Conservation (phyloP, 2,113 vertebrate species). For the Hiodon tergisus region DNA sequence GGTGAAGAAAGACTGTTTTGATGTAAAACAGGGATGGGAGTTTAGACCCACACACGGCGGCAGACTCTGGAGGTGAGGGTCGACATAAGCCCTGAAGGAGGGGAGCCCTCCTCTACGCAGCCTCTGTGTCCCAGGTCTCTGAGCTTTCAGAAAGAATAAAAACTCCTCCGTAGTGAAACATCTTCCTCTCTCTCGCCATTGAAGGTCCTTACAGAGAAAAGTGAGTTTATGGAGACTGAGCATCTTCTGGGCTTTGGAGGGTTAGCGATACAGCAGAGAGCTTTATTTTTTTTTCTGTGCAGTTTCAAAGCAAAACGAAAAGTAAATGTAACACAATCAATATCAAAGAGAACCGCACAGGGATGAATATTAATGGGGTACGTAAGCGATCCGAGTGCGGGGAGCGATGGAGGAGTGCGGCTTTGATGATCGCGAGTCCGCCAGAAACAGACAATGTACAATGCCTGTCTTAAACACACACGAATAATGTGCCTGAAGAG, state of each 20-base stretch:
- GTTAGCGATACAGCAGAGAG: constrained; percentile 30
- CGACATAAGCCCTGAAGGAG: background rate
- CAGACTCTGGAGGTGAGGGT: too few relatives aligned
- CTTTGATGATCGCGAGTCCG: too few relatives aligned
- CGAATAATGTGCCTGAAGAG: background rate
- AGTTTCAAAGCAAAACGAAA: constrained; percentile 47
- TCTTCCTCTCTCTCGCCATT: constrained; percentile 28
- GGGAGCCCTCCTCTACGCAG: background rate
- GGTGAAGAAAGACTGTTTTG: too few relatives aligned
- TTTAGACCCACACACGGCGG: too few relatives aligned
- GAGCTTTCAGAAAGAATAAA: constrained; percentile 27
- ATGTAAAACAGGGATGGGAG: too few relatives aligned
- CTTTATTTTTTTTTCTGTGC: constrained; percentile 51
- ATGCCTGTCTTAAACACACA: background rate
- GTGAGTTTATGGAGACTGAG: constrained; percentile 33
- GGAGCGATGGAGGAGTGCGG: background rate
- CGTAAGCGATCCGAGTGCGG: background rate
- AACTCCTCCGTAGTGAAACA: constrained; percentile 16
- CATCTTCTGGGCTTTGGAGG: constrained; percentile 26
- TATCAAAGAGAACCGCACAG: constrained; percentile 51
- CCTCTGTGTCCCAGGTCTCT: constrained; percentile 10
- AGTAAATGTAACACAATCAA: constrained; percentile 60
- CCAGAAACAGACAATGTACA: background rate
- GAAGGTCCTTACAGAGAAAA: constrained; percentile 19
- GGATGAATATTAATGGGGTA: constrained; percentile 45